phyloP scores from a whole-genome alignment of 2,888 invertebrate genomes.

The Ectobius pallidus region DNA sequence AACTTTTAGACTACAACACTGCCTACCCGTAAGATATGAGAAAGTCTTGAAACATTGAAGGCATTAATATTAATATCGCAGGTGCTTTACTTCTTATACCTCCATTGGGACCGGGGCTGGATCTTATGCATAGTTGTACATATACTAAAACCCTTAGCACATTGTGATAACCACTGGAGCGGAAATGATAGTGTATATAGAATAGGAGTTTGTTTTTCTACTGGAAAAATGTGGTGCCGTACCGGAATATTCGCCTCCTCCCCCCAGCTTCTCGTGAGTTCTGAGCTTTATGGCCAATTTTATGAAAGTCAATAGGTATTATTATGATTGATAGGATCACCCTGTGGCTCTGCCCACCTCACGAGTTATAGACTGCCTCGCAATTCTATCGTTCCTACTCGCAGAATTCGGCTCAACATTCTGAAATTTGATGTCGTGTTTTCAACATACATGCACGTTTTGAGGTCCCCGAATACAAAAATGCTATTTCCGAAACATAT shows the following conservation, averaged over 20 bases:
- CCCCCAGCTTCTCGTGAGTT: constrained; percentile 15
- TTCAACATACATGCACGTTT: too few species aligned
- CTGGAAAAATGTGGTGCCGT: constrained; percentile 12
- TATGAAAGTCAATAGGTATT: constrained; percentile 38
- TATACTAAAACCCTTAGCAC: too few species aligned
- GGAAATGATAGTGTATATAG: constrained; percentile 21
- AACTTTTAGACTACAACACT: too few species aligned
- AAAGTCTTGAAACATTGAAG: too few species aligned
- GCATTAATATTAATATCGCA: too few species aligned
- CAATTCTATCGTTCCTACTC: too few species aligned
- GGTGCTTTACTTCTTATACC: too few species aligned
- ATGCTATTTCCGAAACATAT: too few species aligned
- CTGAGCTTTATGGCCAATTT: constrained; percentile 31
- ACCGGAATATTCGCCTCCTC: constrained; percentile 2
- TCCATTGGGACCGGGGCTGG: not conserved
- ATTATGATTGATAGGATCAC: constrained; percentile 37
- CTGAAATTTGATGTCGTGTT: too few species aligned
- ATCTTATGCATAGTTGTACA: not conserved
- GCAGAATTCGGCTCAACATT: too few species aligned
- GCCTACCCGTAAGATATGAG: too few species aligned
- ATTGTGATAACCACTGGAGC: constrained; percentile 10
- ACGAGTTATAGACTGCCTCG: constrained; percentile 1
- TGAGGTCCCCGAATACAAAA: too few species aligned
- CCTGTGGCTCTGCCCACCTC: constrained; percentile 25
- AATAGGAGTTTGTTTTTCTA: constrained; percentile 28